Evolutionary conservation across 1,140 invertebrate species (phyloP).

Genomic region (Lepidurus apus): DNA sequence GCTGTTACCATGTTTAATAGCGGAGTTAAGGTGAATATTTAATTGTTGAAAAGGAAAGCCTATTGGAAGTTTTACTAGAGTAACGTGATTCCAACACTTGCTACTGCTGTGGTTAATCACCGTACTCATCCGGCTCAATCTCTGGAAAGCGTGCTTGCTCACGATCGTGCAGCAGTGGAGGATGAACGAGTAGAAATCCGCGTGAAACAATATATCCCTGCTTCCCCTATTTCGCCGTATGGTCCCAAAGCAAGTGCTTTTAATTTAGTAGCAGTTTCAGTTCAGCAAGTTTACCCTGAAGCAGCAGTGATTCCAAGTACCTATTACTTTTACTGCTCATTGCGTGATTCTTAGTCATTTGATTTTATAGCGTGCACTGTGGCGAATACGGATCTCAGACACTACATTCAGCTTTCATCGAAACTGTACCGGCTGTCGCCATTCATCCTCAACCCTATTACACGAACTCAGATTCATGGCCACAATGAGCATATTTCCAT

Average conservation of each 20-base stretch:
- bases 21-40: conserved; percentile 46
- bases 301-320: conserved; percentile 50
- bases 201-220: conserved; percentile 42
- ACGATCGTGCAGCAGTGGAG: conserved; percentile 48
- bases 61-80: conserved; percentile 40
- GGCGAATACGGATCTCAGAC: conserved; percentile 53
- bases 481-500: conserved; percentile 52
- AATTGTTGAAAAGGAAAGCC: neutral
- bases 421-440: conserved; percentile 53
- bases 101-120: conserved; percentile 52
- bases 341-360: conserved; percentile 18
- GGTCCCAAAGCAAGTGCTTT: conserved; percentile 47
- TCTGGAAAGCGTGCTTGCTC: conserved; percentile 49
- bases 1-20: conserved; percentile 52
- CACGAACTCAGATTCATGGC: conserved; percentile 50
- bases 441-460: conserved; percentile 45
- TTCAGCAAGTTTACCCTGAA: conserved; percentile 48
- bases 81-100: conserved; percentile 53
- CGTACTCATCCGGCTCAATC: conserved; percentile 52
- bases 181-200: conserved; percentile 48
- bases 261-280: conserved; percentile 48
- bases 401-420: conserved; percentile 49
- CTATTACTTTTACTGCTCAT: conserved; percentile 28
- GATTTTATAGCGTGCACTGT: conserved; percentile 47
- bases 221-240: conserved; percentile 49